These are phyloP conservation scores for Trichomycterus rosablanca DNA, from an alignment of 2,113 vertebrate genomes.

Conservation along the genomic window DNA sequence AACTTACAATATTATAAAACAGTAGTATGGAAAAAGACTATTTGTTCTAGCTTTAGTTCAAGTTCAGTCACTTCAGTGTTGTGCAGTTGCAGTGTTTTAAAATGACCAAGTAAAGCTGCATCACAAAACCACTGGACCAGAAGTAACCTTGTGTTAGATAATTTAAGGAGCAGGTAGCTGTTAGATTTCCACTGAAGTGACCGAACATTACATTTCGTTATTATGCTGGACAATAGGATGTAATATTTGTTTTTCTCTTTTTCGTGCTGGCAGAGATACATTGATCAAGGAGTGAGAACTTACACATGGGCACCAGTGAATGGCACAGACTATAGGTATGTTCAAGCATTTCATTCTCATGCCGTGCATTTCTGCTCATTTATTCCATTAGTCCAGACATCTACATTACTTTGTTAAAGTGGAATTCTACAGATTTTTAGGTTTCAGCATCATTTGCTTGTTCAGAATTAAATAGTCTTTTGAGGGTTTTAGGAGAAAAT, in stretches of 20 bases:
- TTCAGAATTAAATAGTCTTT: background rate
- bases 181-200: too few species aligned
- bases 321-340: conserved; percentile 94
- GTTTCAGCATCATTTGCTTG: conserved; percentile 1
- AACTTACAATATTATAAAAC: too few species aligned
- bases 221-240: too few species aligned
- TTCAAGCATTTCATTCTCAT: background rate
- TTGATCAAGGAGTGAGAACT: conserved; percentile 88
- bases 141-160: too few species aligned
- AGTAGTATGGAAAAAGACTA: background rate
- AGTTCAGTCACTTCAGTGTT: too few species aligned
- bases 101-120: too few species aligned
- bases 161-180: too few species aligned
- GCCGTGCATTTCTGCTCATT: background rate
- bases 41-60: background rate
- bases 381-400: conserved; percentile 11
- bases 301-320: conserved; percentile 96
- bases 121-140: too few species aligned
- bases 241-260: conserved; percentile 5
- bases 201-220: background rate
- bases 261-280: conserved; percentile 80
- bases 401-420: conserved; percentile 19
- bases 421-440: conserved; percentile 20
- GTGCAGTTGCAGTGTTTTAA: too few species aligned
- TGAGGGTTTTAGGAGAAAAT: background rate